Percentiles rank a stretch among this genome's conserved stretches.
Evolutionary conservation across 2,113 vertebrate species (phyloP).

Genomic region (Thunnus thynnus): DNA sequence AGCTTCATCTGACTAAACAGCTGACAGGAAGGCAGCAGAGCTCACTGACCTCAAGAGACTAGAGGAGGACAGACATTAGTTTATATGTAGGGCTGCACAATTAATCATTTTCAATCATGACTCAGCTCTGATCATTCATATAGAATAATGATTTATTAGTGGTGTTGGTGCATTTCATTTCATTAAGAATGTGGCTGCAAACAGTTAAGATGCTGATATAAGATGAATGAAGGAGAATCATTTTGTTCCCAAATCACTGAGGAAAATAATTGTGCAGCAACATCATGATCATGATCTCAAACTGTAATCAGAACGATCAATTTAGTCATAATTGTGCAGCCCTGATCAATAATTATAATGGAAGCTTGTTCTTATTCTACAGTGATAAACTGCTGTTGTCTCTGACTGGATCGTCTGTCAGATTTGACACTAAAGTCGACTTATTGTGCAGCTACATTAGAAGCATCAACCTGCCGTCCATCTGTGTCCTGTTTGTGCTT

Average conservation of each 20-base stretch:
- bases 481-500: slow-evolving; percentile 29
- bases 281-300: no score
- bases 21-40: slow-evolving; percentile 27
- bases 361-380: background rate
- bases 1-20: slow-evolving; percentile 19
- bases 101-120: background rate
- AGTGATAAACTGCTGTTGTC: no score
- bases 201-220: no score
- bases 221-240: no score
- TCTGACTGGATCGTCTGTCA: no score
- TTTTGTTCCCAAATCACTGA: no score
- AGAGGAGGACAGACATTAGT: slow-evolving; percentile 6
- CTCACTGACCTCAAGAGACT: slow-evolving; percentile 19
- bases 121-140: background rate
- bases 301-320: no score
- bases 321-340: no score
- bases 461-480: slow-evolving; percentile 10
- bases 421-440: no score
- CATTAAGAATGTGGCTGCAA: no score
- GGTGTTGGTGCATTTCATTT: background rate
- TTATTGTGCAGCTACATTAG: slow-evolving; percentile 8
- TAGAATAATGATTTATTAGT: background rate
- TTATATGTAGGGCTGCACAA: slow-evolving; percentile 15
- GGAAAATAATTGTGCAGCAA: no score
- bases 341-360: background rate